Percentiles rank a stretch among this genome's conserved stretches.
Evolutionary conservation across 2,888 invertebrate genomes (phyloP).

Genomic region (Acanthosepion pharaonis): DNA sequence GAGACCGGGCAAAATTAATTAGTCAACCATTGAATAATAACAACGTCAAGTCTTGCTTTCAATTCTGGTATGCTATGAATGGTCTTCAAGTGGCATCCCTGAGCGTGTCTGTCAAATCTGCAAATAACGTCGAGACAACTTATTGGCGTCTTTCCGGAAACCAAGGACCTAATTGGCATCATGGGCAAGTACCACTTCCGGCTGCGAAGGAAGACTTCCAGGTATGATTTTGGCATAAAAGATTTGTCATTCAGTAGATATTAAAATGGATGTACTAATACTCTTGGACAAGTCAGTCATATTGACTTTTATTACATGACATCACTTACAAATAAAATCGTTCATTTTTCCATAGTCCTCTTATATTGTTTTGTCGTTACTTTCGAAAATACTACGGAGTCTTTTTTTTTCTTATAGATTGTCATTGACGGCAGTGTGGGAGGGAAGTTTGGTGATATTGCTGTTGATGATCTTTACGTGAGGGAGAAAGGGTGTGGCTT

Average conservation of each 20-base stretch:
- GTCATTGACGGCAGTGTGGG: conserved; percentile 70
- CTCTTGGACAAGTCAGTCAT: too few relatives aligned
- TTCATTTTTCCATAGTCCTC: neutral
- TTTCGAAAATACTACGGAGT: too few relatives aligned
- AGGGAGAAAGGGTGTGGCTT: neutral
- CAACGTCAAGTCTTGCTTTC: conserved; percentile 58
- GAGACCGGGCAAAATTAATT: conserved; percentile 52
- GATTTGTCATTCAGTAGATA: neutral
- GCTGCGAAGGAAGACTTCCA: neutral
- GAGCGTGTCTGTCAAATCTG: conserved; percentile 60
- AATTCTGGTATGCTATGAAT: conserved; percentile 72
- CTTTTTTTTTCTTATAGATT: conserved; percentile 54
- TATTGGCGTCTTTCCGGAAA: conserved; percentile 62
- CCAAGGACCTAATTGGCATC: conserved; percentile 58
- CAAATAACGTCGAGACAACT: conserved; percentile 57
- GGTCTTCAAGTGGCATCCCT: conserved; percentile 62
- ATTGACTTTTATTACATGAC: too few relatives aligned
- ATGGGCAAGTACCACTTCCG: conserved; percentile 52
- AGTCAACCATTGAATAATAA: conserved; percentile 48
- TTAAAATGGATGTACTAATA: neutral
- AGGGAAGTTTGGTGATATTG: conserved; percentile 67
- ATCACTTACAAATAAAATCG: too few relatives aligned
- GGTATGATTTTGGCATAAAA: neutral
- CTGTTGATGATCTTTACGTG: conserved; percentile 69
- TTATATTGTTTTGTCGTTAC: too few relatives aligned